These are phyloP conservation scores for Drosophila barbarae DNA, from an alignment of 2,888 invertebrate genomes.

Conservation along the genomic window DNA sequence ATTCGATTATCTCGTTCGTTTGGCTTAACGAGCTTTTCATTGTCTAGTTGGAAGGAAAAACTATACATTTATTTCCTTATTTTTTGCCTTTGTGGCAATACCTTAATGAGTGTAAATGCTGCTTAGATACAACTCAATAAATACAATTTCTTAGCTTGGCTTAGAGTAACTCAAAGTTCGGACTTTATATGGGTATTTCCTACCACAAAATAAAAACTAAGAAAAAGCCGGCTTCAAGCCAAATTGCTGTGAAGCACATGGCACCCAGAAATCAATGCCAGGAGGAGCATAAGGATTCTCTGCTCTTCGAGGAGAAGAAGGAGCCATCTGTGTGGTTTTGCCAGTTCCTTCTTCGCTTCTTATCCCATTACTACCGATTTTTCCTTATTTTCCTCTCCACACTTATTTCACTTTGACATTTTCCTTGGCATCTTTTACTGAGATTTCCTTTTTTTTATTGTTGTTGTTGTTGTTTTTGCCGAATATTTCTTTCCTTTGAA, in stretches of 20 bases:
- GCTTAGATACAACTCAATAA: not conserved
- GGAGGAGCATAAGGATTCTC: conserved; percentile 17
- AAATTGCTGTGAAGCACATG: conserved; percentile 24
- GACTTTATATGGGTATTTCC: not conserved
- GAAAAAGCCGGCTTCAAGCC: not conserved
- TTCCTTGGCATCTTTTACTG: conserved; percentile 8
- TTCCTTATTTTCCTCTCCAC: conserved; percentile 3
- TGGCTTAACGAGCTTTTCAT: conserved; percentile 56
- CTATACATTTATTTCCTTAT: not conserved
- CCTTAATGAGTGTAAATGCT: conserved; percentile 3
- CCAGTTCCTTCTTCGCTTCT: conserved; percentile 1
- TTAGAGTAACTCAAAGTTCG: not conserved
- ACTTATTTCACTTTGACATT: conserved; percentile 22
- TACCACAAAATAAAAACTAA: conserved; percentile 1
- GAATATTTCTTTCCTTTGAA: conserved; percentile 52
- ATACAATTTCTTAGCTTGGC: not conserved
- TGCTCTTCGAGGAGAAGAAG: not conserved
- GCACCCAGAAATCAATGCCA: conserved; percentile 15
- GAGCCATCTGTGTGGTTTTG: conserved; percentile 21
- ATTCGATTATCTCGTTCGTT: conserved; percentile 61
- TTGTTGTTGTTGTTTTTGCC: conserved; percentile 39
- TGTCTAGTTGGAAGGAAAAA: no score
- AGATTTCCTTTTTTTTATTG: not conserved
- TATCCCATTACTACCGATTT: conserved; percentile 6
- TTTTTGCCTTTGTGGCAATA: not conserved